Conservation (phyloP, 2,113 vertebrate genomes). For the Cercocebus atys region DNA sequence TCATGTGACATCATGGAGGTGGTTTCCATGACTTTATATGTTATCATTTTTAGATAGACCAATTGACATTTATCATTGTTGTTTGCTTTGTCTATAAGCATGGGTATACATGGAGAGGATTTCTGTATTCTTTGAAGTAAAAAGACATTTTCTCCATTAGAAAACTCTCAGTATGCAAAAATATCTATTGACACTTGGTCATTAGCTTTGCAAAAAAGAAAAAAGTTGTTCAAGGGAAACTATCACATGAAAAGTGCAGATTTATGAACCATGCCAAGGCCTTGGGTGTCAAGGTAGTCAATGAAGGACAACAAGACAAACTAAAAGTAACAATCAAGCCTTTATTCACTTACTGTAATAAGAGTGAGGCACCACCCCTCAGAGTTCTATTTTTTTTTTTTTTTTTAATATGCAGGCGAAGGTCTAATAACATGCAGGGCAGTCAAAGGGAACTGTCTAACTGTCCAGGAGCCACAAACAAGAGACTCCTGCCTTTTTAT, state of each 20-base stretch:
- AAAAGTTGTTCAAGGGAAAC: background rate
- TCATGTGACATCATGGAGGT: background rate
- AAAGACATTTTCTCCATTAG: background rate
- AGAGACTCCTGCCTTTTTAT: background rate
- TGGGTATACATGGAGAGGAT: too few relatives aligned
- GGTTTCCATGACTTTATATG: background rate
- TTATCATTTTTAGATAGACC: background rate
- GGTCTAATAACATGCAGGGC: fast-evolving
- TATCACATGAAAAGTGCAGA: background rate
- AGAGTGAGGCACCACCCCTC: background rate
- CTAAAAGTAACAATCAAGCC: background rate
- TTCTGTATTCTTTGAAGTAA: background rate
- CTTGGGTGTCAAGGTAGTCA: background rate
- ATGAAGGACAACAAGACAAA: background rate
- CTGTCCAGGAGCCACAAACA: background rate
- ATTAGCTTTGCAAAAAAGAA: background rate
- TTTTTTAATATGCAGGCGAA: background rate
- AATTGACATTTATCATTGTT: background rate
- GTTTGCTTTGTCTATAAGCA: background rate
- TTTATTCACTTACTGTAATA: background rate
- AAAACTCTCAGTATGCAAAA: background rate
- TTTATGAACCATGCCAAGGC: background rate
- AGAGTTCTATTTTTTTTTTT: background rate
- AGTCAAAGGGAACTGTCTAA: background rate
- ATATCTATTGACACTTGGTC: background rate